Base-by-base conservation (phyloP, 2,797 vertebrate species). In the Limosa lapponica region DNA sequence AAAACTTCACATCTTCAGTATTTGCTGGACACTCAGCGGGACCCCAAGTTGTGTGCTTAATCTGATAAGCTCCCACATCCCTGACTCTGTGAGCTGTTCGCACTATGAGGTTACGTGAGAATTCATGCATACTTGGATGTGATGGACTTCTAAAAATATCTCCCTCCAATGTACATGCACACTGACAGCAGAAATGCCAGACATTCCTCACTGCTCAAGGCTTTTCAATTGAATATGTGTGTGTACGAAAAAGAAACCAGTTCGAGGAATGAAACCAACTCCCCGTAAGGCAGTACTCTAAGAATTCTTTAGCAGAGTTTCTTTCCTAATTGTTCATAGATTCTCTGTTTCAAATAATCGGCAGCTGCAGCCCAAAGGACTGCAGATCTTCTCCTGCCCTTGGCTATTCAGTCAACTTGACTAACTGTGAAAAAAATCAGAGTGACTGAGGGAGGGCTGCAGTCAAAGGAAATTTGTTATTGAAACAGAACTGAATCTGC, bases 71-170 rank as follows among this genome's bases (percentile, higher is more conserved):
- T 44, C 59, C 86, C 71, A 27, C 55, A 95, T 88, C 94, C 70
- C 73, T 80, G 85, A 87, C 58, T 90, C 59, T 52, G 24, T 70
- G 82, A 94, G 90, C 82, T 73, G 82, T 59, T 93, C 24, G 2
- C 79, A 48, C 80, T 80, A 58, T 54, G 95, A 91, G 89, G 80
- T 97, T 97, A 97, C 89, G 91, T 96, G 96, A 96, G 96, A 96
- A 97, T 95, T 96, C 89, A 64, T 95, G 95, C 95, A 96, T 96
- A 89, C 85, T 96, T 90, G 91, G 91, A 96, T 89, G 62, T 20
- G 48, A 84, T 70, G 73, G 73, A 77, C 89, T 95, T 96, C 96
- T 96, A 96, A 97, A 97, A 96, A 97, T 97, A 96, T 30, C 23
- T 0, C 72, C 72, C 66, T 91, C 48, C 81, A 94, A 22, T 28